Evolutionary conservation across 1,140 invertebrate genomes (phyloP).

Genomic region (Megalopta genalis): DNA sequence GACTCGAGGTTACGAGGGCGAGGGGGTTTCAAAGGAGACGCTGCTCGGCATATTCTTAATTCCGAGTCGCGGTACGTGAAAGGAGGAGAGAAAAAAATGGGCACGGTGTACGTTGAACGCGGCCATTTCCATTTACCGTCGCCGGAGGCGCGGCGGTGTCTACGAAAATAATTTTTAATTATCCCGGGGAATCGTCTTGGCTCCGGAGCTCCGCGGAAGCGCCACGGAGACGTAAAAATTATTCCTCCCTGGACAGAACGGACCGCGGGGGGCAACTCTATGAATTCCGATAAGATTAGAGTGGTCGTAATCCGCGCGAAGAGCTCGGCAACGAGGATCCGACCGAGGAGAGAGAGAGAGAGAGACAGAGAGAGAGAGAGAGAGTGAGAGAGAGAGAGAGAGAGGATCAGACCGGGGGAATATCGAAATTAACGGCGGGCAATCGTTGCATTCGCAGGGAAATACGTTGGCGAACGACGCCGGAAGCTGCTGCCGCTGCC

Average conservation of each 20-base stretch:
- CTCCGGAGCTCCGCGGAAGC: no score
- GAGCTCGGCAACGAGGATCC: background rate
- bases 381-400: no score
- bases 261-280: background rate
- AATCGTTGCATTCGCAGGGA: slow-evolving; percentile 1
- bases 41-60: no score
- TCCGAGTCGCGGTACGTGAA: no score
- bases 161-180: slow-evolving; percentile 9
- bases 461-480: slow-evolving; percentile 6
- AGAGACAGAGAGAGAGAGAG: no score
- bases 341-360: no score
- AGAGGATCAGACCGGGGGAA: background rate
- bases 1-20: no score
- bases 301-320: background rate
- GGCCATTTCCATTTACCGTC: background rate
- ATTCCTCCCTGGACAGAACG: background rate
- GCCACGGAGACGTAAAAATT: background rate
- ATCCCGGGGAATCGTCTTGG: background rate
- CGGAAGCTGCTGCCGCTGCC: no score
- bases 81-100: no score
- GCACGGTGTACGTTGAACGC: background rate
- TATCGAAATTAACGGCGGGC: slow-evolving; percentile 9
- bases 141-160: background rate
- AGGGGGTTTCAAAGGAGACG: no score
- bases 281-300: slow-evolving; percentile 16